These are phyloP conservation scores for Anarrhichthys ocellatus DNA, from an alignment of 2,113 vertebrate species.

Conservation along the genomic window DNA sequence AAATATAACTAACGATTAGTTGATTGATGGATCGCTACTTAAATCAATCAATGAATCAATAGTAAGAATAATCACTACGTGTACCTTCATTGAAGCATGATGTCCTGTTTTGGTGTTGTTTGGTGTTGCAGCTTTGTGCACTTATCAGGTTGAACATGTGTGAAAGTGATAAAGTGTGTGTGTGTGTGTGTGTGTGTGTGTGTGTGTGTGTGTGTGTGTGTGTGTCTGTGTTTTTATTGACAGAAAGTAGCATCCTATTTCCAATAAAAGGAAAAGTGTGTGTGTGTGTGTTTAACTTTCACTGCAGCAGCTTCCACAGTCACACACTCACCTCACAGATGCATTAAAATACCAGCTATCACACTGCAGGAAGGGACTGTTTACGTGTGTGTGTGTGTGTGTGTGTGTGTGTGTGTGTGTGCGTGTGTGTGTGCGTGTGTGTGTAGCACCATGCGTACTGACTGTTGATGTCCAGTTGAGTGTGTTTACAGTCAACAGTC, in stretches of 20 bases:
- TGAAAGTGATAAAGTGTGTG: background rate
- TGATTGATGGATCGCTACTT: too few species aligned
- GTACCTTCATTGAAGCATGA: too few species aligned
- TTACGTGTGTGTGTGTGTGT: constrained; percentile 28
- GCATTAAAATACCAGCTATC: constrained; percentile 2
- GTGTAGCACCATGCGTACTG: constrained; percentile 7
- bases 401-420: constrained; percentile 12
- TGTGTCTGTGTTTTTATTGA: constrained; percentile 3
- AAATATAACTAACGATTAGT: too few species aligned
- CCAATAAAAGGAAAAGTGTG: constrained; percentile 39
- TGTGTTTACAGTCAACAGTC: constrained; percentile 14
- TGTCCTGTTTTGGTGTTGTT: too few species aligned
- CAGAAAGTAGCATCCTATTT: constrained; percentile 39
- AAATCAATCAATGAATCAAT: too few species aligned
- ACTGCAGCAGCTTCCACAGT: constrained; percentile 30
- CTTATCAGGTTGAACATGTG: too few species aligned
- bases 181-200: background rate
- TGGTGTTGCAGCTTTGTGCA: too few species aligned
- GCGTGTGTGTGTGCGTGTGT: constrained; percentile 8
- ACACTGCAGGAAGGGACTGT: constrained; percentile 5
- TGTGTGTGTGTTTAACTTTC: background rate
- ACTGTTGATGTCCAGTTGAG: constrained; percentile 10
- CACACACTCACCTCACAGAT: constrained; percentile 20
- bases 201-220: background rate
- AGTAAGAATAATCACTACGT: too few species aligned